Conservation (phyloP, 2,888 invertebrate genomes). For the Clanis bilineata region DNA sequence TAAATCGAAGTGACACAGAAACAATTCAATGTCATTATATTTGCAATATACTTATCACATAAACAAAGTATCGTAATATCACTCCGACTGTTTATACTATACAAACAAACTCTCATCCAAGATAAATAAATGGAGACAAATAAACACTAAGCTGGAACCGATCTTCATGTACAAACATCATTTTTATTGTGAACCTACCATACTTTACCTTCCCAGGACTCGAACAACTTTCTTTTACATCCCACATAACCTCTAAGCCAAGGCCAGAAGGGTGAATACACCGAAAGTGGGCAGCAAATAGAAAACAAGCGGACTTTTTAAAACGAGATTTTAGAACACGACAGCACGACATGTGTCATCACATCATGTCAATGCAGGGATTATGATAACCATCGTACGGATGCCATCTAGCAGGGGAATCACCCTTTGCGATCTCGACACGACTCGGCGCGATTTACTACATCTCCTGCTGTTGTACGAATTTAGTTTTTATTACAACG, state of each 20-base stretch:
- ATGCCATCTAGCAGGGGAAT: constrained; percentile 78
- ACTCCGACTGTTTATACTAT: not conserved
- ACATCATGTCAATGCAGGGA: constrained; percentile 82
- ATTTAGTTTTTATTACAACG: constrained; percentile 33
- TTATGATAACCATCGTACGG: constrained; percentile 81
- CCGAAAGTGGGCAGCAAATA: constrained; percentile 28
- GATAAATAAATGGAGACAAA: constrained; percentile 51
- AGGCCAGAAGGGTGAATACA: constrained; percentile 38
- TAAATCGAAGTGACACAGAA: too few relatives aligned
- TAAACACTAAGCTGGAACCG: constrained; percentile 59
- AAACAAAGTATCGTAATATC: constrained; percentile 6
- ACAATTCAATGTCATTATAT: not conserved
- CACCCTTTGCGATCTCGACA: constrained; percentile 76
- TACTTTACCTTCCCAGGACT: constrained; percentile 63
- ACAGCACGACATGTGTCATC: constrained; percentile 81
- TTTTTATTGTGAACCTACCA: constrained; percentile 70
- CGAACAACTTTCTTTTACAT: constrained; percentile 30
- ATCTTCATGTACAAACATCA: constrained; percentile 69
- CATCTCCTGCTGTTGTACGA: constrained; percentile 29
- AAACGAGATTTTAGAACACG: constrained; percentile 74
- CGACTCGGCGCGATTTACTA: constrained; percentile 41
- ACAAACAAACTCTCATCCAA: constrained; percentile 56
- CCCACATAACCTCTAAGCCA: constrained; percentile 39
- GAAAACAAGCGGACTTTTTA: constrained; percentile 52
- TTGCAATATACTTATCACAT: not conserved